Base-by-base conservation (phyloP, 2,797 vertebrate species). In the Limosa lapponica region DNA sequence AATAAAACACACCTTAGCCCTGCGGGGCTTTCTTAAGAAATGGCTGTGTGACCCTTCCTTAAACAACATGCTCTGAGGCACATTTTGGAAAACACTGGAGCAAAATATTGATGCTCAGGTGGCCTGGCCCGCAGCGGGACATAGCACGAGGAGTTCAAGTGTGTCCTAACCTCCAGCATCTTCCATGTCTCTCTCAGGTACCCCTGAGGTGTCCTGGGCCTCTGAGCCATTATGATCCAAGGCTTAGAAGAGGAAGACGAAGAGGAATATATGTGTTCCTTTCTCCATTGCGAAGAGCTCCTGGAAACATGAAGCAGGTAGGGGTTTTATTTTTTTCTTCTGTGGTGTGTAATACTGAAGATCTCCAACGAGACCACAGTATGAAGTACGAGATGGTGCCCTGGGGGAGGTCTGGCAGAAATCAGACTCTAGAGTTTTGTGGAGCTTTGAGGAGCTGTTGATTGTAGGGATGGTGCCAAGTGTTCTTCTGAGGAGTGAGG, bases 231-330 rank as follows among this genome's bases (percentile, higher is more conserved):
- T 32, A 30, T 30, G 24, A 6, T 32, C 39, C 52, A 72, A 24
- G 34, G 6, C 28, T 51, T 55, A 25, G 39, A 71, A 30, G 9
- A 34, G n/a, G 37, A 74, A n/a, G 24, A 46, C 3, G 52, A 66
- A 4, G 2, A 9, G 8, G 17, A 65, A 49, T 10, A 48, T 1
- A 0, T 30, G 28, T 19, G 2, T 7, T 93, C 10, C 11, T 43
- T 81, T 52, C 19, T 30, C 10, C 27, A 2, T 43, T 54, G 46
- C 32, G 89, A 90, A 57, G 10, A n/a, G 34, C 32, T 83, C 5
- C 44, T 79, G 78, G 36, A 82, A 87, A 41, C 18, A 13, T 6
- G 37, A 69, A 79, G 11, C 24, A 28, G 7, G 16, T 12, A 48
- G 15, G 34, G 4, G 39, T 34, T 92, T 79, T 37, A 24, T 84